Conservation (phyloP, 2,113 vertebrate species). For the Struthio camelus region DNA sequence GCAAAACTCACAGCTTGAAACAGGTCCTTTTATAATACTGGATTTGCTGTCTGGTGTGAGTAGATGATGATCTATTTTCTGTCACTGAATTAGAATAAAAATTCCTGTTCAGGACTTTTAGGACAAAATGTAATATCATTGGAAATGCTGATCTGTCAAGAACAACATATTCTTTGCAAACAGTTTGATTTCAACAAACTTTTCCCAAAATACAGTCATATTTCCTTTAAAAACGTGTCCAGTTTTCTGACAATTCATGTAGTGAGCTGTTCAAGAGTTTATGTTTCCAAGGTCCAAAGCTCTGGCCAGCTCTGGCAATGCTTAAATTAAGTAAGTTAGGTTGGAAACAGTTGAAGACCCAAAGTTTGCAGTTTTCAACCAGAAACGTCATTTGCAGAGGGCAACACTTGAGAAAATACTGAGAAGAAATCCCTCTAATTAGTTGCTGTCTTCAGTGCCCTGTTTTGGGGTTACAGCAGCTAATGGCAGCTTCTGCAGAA, state of each 20-base stretch:
- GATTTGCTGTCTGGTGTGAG: not conserved
- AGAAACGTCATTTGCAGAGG: not conserved
- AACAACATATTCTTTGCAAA: not conserved
- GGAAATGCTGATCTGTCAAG: conserved; percentile 17
- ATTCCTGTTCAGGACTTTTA: conserved; percentile 3
- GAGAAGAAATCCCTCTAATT: not conserved
- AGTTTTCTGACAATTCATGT: not conserved
- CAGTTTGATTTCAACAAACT: not conserved
- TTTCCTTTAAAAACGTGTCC: conserved; percentile 5
- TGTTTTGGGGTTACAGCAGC: not conserved
- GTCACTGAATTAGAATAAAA: not conserved
- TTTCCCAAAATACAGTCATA: not conserved
- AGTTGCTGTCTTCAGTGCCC: not conserved
- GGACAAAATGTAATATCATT: not conserved
- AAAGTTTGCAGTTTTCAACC: not conserved
- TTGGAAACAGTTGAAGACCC: not conserved
- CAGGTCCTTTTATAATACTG: not conserved
- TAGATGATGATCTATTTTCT: conserved; percentile 14
- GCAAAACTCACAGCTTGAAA: not conserved
- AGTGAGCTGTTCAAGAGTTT: not conserved
- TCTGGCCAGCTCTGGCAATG: not conserved
- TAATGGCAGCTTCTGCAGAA: not conserved
- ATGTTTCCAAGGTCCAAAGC: not conserved
- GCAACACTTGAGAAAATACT: not conserved
- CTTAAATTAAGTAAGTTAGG: not conserved